A percentile compares a stretch with the other conserved stretches of the same genome.
Conservation (phyloP, 2,113 vertebrate species). For the Microcebus tavaratra region DNA sequence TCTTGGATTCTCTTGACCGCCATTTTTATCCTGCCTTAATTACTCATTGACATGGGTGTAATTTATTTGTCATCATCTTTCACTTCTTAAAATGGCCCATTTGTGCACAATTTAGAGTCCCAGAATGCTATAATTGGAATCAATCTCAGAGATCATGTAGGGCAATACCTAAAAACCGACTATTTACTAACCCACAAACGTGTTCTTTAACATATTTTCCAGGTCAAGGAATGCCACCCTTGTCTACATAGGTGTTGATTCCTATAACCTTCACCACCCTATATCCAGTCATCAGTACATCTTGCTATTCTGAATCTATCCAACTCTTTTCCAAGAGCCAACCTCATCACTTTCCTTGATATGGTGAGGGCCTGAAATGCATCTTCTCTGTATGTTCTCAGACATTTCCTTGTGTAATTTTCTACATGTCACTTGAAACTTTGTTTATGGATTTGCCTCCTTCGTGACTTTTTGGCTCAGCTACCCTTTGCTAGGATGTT, state of each 20-base stretch:
- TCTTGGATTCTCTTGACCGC: constrained; percentile 13
- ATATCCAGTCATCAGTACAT: background rate
- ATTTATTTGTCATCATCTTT: background rate
- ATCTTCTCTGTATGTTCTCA: background rate
- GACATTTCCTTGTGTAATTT: background rate
- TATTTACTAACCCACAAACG: background rate
- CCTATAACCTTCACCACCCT: background rate
- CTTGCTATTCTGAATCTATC: background rate
- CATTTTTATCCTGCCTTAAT: background rate
- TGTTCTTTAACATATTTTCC: background rate
- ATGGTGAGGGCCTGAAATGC: background rate
- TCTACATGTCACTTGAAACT: background rate
- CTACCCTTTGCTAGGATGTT: background rate
- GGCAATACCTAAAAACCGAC: background rate
- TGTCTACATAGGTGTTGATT: background rate
- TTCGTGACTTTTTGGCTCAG: background rate
- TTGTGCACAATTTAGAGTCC: background rate
- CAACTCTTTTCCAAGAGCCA: background rate
- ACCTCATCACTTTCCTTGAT: background rate
- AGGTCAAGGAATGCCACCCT: background rate
- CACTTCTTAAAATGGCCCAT: background rate
- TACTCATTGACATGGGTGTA: background rate
- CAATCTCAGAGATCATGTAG: background rate
- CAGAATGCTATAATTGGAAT: background rate
- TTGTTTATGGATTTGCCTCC: background rate